Base-by-base conservation (phyloP, 2,797 vertebrate genomes). In the Danio jaintianensis region DNA sequence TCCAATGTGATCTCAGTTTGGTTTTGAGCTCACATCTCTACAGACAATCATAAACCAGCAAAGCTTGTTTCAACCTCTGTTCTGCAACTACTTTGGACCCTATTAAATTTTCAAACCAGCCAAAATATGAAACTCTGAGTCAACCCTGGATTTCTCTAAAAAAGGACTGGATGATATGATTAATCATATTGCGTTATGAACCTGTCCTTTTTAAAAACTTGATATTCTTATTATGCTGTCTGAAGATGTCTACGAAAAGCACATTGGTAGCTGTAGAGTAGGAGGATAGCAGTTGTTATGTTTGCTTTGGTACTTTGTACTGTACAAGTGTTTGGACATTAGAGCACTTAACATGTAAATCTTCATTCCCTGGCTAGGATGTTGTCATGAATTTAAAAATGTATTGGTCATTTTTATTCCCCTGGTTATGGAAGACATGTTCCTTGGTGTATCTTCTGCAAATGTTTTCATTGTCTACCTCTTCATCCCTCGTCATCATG, bases 251-350 rank as follows among this genome's bases (percentile, higher is more conserved):
- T 64, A 55, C 47, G 64, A 42, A 48, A 56, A 83, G 68, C 71
- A 74, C 53, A 64, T 76, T 75, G 67, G 66, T 80, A 80, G 52
- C 64, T 74, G 73, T 85, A 75, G 73, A 48, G 50, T 74, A 74
- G 74, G 53, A 77, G 48, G 55, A 67, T 61, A 75, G 59, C 52
- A 73, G 62, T 59, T 45, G 6, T 72, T 72, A 70, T 58, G 48
- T 78, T 55, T 70, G 48, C 58, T 71, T 79, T 56, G 48, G 59
- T 79, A 81, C 22, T 22, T 71, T 68, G 58, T 79, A 68, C 42
- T 62, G 66, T 82, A 55, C 76, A 64, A 12, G 42, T 75, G 55
- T 73, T 42, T 42, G 62, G 59, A 36, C 72, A 50, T 52, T 68
- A 56, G 20, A 71, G n/a, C 36, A 52, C 15, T 76, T 63, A 64